phyloP scores from a whole-genome alignment of 1,140 invertebrate species.

The Caenorhabditis inopinata region DNA sequence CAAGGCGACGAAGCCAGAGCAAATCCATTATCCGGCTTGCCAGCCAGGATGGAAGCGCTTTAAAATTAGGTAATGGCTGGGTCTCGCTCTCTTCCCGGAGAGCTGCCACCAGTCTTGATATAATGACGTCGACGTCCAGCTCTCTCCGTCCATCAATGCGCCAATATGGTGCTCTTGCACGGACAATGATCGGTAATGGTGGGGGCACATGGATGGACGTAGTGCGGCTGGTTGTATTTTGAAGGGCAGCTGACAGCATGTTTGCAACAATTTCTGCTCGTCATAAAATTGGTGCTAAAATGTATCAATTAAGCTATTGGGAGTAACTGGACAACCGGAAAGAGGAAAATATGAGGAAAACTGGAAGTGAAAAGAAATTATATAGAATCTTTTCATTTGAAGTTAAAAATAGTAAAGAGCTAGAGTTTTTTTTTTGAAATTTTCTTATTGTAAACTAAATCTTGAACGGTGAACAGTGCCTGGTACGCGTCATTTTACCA shows the following conservation, averaged over 20 bases:
- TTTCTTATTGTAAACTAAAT: too few species aligned
- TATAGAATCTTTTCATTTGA: too few species aligned
- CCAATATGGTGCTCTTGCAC: background rate
- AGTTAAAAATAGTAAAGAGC: too few species aligned
- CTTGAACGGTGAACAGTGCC: too few species aligned
- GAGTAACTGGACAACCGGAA: background rate
- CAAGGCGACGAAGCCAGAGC: background rate
- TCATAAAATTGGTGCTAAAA: slow-evolving; percentile 31
- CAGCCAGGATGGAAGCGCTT: slow-evolving; percentile 18
- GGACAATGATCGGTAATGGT: slow-evolving; percentile 23
- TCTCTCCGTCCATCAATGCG: background rate
- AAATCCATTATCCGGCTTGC: slow-evolving; percentile 27
- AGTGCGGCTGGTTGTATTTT: too few species aligned
- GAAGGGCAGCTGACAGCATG: background rate
- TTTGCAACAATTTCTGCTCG: slow-evolving; percentile 22
- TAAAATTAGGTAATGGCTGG: slow-evolving; percentile 29
- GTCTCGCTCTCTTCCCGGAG: background rate
- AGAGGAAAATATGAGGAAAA: background rate
- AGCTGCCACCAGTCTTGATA: slow-evolving; percentile 28
- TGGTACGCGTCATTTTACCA: too few species aligned
- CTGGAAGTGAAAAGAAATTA: background rate
- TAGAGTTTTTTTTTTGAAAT: too few species aligned
- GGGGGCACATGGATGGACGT: background rate
- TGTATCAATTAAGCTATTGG: slow-evolving; percentile 21
- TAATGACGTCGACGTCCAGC: background rate